Evolutionary conservation across 2,113 vertebrate genomes (phyloP).

Genomic region (Camelus dromedarius): DNA sequence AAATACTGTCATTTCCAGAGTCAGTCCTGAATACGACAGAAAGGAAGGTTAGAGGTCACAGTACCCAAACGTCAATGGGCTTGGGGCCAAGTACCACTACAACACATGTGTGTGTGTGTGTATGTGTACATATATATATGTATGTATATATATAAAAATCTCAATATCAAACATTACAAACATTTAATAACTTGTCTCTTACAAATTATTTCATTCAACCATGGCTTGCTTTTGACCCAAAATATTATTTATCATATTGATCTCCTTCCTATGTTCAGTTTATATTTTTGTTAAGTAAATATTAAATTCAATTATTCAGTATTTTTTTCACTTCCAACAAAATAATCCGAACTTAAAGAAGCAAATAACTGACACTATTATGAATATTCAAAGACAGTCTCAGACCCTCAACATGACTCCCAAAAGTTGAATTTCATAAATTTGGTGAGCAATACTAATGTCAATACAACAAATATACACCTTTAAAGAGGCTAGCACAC

Average conservation of each 20-base stretch:
- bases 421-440: background rate
- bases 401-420: background rate
- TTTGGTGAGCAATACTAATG: background rate
- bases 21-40: background rate
- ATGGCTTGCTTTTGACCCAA: background rate
- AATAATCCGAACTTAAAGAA: background rate
- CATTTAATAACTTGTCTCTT: background rate
- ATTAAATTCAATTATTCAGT: background rate
- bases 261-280: background rate
- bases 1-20: background rate
- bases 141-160: background rate
- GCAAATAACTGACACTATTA: slow-evolving; percentile 1
- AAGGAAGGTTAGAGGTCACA: background rate
- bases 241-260: background rate
- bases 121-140: background rate
- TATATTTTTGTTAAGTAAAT: background rate
- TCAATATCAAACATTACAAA: background rate
- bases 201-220: background rate
- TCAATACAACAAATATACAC: background rate
- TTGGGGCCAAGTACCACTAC: background rate
- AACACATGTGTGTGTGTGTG: too few relatives aligned
- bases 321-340: background rate
- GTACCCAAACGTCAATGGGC: background rate
- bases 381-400: background rate
- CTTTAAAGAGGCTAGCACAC: background rate